These are phyloP conservation scores for Ypsolopha scabrella DNA, from an alignment of 2,888 invertebrate species.

Conservation along the genomic window DNA sequence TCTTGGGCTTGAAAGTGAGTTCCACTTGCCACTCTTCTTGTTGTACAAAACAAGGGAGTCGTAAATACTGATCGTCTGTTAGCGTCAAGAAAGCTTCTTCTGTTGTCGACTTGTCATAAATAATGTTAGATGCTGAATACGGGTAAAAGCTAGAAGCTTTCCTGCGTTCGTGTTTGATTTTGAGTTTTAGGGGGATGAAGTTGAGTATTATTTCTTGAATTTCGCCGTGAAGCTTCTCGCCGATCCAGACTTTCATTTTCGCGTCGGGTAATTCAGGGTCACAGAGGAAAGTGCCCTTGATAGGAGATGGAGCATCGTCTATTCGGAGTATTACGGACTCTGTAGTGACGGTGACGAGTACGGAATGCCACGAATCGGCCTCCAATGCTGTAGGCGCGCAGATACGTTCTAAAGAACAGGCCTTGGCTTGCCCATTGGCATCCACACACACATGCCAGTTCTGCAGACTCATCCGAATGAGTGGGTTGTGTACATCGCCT, in stretches of 20 bases:
- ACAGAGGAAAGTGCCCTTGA: constrained; percentile 41
- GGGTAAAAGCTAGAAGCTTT: constrained; percentile 28
- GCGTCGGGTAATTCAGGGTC: constrained; percentile 46
- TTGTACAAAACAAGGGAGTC: constrained; percentile 44
- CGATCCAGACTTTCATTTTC: constrained; percentile 41
- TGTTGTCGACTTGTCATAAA: constrained; percentile 40
- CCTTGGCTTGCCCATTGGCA: constrained; percentile 32
- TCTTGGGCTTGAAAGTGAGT: constrained; percentile 43
- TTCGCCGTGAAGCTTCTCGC: constrained; percentile 54
- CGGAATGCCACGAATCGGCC: constrained; percentile 53
- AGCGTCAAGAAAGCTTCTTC: constrained; percentile 47
- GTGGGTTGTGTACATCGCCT: constrained; percentile 31
- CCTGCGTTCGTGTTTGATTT: constrained; percentile 21
- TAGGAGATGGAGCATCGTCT: constrained; percentile 35
- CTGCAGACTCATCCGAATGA: constrained; percentile 42
- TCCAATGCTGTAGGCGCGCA: constrained; percentile 39
- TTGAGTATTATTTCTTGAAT: constrained; percentile 57
- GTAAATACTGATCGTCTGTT: constrained; percentile 39
- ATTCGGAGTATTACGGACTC: constrained; percentile 42
- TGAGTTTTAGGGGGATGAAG: constrained; percentile 44
- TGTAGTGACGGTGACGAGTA: constrained; percentile 44
- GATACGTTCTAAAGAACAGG: constrained; percentile 37
- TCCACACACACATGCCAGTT: constrained; percentile 57
- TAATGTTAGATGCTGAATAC: constrained; percentile 38
- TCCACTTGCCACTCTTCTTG: constrained; percentile 46